Evolutionary conservation across 2,888 invertebrate genomes (phyloP).

Genomic region (Dicycla oo): DNA sequence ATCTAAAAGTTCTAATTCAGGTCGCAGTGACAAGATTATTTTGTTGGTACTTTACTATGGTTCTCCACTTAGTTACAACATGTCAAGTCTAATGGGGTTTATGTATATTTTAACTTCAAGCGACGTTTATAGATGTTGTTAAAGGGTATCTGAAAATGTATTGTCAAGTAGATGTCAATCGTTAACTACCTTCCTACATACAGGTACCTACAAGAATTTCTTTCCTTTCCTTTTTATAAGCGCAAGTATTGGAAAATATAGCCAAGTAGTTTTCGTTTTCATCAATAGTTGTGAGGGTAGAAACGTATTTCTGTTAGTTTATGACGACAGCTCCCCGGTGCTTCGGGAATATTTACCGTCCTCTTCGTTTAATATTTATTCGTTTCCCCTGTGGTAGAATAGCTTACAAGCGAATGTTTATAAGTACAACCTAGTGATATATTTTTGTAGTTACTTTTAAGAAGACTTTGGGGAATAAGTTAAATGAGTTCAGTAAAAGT

Average conservation of each 20-base stretch:
- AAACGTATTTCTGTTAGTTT: conserved; percentile 34
- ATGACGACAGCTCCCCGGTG: conserved; percentile 27
- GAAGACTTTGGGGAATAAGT: neutral
- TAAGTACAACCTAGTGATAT: conserved; percentile 1
- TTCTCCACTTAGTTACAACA: neutral
- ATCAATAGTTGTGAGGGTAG: conserved; percentile 11
- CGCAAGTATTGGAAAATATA: conserved; percentile 9
- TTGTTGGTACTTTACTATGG: neutral
- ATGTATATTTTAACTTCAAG: no score
- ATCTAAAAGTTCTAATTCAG: neutral
- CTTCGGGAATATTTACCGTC: conserved; percentile 33
- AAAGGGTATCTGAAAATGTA: neutral
- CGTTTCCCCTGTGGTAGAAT: neutral
- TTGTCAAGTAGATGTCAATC: neutral
- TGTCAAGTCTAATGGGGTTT: no score
- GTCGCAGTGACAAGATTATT: neutral
- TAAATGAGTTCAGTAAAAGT: neutral
- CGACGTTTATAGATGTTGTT: neutral
- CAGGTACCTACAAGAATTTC: neutral
- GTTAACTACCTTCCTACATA: neutral
- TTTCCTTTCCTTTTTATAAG: neutral
- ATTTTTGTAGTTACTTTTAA: conserved; percentile 23
- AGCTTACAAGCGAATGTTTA: conserved; percentile 9
- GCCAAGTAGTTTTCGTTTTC: neutral
- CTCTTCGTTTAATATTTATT: conserved; percentile 34